Base-by-base conservation (phyloP, 1,140 invertebrate genomes). In the Hetaerina americana region DNA sequence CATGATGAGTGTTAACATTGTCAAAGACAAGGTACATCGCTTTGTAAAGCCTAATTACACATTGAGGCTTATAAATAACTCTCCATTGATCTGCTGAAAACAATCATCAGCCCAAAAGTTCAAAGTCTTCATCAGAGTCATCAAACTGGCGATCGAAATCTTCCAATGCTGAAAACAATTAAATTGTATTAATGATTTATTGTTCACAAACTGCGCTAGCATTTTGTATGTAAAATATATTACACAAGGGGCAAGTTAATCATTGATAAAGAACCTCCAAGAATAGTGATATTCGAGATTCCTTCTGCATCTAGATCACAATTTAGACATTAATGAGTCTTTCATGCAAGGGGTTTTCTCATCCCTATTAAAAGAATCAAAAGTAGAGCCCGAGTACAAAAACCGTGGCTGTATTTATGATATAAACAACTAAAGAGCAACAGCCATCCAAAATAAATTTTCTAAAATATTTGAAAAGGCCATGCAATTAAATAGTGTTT, bases 81-180 rank as follows among this genome's bases (percentile, higher is more conserved):
- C 15, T 57, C 22, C 10, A 57, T n/a, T n/a, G n/a, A n/a, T 57
- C 10, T 18, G 40, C 2, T n/a, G n/a, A n/a, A n/a, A 70, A 66
- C 66, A 68, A 73, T 73, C 74, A 76, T 84, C 78, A 85, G 79
- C 84, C 84, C 72, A 86, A 79, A 27, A 87, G 76, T 76, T 86
- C 84, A 76, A 86, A 86, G 69, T 86, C 85, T 75, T 87, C 85
- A 73, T 86, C 84, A 12, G 84, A 86, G 70, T 83, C 82, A 73
- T 84, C 82, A 74, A 80, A 81, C 24, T 81, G 80, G 68, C 79
- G 77, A 71, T 82, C 80, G 40, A 79, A 29, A 8, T 78, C 74
- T 70, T 80, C 81, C 71, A 80, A 78, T 72, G 77, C 79, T 73
- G 80, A 73, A 78, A 57, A 18, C 2, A 57, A 57, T 18, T 1